These are phyloP conservation scores for Gallirallus australis DNA, from an alignment of 2,797 vertebrate genomes.

Conservation along the genomic window DNA sequence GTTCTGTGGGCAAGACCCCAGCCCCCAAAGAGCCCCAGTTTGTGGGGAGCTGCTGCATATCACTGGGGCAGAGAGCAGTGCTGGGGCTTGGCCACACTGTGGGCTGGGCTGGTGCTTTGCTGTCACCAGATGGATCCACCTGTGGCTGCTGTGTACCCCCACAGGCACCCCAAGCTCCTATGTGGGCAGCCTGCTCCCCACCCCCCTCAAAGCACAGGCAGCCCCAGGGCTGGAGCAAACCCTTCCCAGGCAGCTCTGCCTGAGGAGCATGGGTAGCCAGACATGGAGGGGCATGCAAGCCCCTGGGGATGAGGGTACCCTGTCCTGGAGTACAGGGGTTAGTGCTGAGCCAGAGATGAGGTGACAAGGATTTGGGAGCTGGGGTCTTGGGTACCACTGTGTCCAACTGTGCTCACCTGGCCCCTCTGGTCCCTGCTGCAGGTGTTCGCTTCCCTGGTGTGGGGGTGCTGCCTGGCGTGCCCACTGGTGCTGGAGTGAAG, in stretches of 20 bases:
- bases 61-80: neutral
- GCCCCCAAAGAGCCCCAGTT: neutral
- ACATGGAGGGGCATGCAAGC: neutral
- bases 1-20: neutral
- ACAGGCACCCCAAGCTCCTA: neutral
- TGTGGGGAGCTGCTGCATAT: neutral
- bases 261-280: fast-evolving
- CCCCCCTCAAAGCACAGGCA: neutral
- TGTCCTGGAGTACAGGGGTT: neutral
- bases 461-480: constrained; percentile 93
- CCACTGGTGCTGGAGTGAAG: constrained; percentile 89
- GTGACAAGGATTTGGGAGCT: neutral
- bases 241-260: neutral
- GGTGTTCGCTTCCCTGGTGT: constrained; percentile 80
- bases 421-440: neutral
- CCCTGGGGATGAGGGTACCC: fast-evolving
- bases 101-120: neutral
- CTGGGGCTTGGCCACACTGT: fast-evolving
- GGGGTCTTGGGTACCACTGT: fast-evolving
- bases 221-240: neutral
- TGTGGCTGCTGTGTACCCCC: neutral
- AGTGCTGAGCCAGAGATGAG: neutral
- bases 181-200: neutral
- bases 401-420: neutral
- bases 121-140: neutral